Base-by-base conservation (phyloP, 1,140 invertebrate species). In the Pseudomyrmex cubaensis region DNA sequence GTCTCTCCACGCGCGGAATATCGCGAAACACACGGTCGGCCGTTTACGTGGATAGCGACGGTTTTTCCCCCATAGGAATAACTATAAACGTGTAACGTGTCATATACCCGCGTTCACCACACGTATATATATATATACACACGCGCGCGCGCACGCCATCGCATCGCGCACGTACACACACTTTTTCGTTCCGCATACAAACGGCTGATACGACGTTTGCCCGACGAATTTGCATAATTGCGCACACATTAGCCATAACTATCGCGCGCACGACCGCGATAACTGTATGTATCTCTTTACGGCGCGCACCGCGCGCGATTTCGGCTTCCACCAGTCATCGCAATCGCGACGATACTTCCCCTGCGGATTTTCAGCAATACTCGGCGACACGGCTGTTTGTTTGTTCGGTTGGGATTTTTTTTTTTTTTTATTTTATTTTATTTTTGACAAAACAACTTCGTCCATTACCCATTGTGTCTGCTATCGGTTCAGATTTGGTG, bases 201-300 rank as follows among this genome's bases (percentile, higher is more conserved):
- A 35, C 35, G 35, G 52, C 20, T 52, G 54, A 20, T 52, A 48
- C 54, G 64, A 80, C 66, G 63, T 78, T 78, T 57, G 64, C 76
- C 1, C 76, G 66, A 50, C 56, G 54, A 59, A 70, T 70, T 80
- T 80, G 44, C 76, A 70, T 80, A 80, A 80, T 80, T 48, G 76
- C 76, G 76, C 66, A 50, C 76, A 59, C 64, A 80, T 80, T 80
- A 80, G 66, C 76, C 76, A 46, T 78, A 78, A 78, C 76, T 78
- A 78, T 70, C 76, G 76, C 57, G 57, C 63, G 63, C 63, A 69
- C 52, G 57, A 52, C 48, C 20, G 52, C 76, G 76, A 78, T 78
- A 78, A 78, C 76, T 78, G 4, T 70, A 70, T 44, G 48, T 56
- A 77, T 9, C 17, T 17, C 75, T 25, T 15, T 17, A 9, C 35